phyloP scores from a whole-genome alignment of 2,113 vertebrate species.

The Delphinus delphis region DNA sequence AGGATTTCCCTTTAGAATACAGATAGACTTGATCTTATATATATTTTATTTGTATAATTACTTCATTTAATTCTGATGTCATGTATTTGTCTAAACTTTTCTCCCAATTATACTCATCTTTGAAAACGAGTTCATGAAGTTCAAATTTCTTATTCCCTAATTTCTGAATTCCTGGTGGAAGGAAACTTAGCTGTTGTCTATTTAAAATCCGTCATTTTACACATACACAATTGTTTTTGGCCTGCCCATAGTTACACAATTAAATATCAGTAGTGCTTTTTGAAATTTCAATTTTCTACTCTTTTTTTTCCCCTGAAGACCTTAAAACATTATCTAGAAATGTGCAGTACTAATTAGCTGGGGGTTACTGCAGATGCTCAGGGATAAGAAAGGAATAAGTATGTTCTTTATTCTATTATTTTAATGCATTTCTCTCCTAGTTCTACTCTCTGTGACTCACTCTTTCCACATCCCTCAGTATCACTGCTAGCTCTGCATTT shows the following conservation, averaged over 20 bases:
- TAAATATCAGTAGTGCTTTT: neutral
- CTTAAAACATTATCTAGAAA: neutral
- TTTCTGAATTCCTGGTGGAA: neutral
- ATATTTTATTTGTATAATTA: constrained; percentile 22
- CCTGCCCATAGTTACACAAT: neutral
- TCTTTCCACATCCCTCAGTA: neutral
- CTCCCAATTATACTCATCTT: neutral
- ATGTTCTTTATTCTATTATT: neutral
- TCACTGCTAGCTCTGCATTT: neutral
- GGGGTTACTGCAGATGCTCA: neutral
- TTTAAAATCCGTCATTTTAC: neutral
- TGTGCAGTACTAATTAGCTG: neutral
- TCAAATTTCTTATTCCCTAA: neutral
- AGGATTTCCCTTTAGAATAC: neutral
- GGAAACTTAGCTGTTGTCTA: neutral
- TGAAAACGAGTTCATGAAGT: neutral
- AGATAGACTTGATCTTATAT: neutral
- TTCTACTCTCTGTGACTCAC: neutral
- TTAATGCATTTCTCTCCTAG: neutral
- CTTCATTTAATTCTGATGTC: neutral
- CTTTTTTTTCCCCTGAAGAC: neutral
- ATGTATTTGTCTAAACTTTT: neutral
- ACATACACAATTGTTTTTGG: neutral
- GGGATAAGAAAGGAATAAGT: neutral
- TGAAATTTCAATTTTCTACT: neutral